A percentile compares a stretch with the other conserved stretches of the same genome.
Conservation (phyloP, 2,113 vertebrate species). For the Eretmochelys imbricata region DNA sequence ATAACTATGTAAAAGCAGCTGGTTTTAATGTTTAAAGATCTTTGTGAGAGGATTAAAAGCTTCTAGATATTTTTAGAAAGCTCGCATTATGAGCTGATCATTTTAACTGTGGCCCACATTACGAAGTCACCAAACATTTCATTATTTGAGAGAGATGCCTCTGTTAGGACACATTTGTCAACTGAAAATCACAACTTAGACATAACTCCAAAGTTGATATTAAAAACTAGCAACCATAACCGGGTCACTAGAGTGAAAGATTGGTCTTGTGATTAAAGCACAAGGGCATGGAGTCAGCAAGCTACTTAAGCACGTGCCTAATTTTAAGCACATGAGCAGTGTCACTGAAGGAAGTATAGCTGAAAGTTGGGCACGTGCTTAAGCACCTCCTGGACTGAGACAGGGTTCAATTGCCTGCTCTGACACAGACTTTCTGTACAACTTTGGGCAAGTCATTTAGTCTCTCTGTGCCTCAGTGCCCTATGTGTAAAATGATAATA, state of each 20-base stretch:
- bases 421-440: background rate
- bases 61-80: background rate
- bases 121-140: constrained; percentile 23
- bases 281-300: background rate
- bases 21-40: constrained; percentile 14
- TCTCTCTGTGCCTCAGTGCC: background rate
- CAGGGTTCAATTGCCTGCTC: background rate
- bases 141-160: constrained; percentile 19
- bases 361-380: constrained; percentile 7
- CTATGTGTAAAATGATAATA: background rate
- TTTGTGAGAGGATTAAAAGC: constrained; percentile 7
- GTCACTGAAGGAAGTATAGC: background rate
- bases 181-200: constrained; percentile 1
- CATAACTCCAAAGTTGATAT: background rate
- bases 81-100: background rate
- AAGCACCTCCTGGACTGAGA: background rate
- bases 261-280: background rate
- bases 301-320: constrained; percentile 13
- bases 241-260: constrained; percentile 10
- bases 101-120: background rate
- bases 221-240: background rate
- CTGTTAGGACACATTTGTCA: background rate
- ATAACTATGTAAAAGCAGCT: constrained; percentile 22
- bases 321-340: background rate
- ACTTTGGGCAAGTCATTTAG: background rate